Evolutionary conservation across 2,113 vertebrate genomes (phyloP).

Genomic region (Sterna hirundo): DNA sequence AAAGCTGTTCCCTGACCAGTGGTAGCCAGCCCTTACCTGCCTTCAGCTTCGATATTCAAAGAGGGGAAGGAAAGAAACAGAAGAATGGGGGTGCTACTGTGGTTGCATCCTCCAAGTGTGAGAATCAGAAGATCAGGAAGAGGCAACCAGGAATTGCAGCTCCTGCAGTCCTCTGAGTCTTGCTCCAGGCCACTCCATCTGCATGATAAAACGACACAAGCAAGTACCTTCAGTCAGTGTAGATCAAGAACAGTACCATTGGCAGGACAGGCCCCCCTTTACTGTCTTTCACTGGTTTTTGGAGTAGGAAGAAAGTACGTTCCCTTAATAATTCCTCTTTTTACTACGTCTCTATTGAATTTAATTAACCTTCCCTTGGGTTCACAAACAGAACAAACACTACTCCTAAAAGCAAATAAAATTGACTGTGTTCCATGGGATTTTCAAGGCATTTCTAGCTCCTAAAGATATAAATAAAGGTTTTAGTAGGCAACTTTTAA

Average conservation of each 20-base stretch:
- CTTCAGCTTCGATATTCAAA: neutral
- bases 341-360: neutral
- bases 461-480: neutral
- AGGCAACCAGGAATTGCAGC: fast-evolving
- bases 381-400: neutral
- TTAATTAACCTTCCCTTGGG: neutral
- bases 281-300: neutral
- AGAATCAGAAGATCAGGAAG: neutral
- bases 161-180: neutral
- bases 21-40: neutral
- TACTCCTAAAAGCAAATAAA: neutral
- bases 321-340: neutral
- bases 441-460: neutral
- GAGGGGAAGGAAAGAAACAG: neutral
- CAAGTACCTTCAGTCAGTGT: neutral
- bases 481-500: neutral
- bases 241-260: neutral
- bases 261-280: neutral
- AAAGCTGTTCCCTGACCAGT: neutral
- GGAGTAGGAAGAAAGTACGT: neutral
- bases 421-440: neutral
- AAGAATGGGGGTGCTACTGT: neutral
- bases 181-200: neutral
- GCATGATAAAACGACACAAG: neutral
- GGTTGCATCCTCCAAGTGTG: neutral